Evolutionary conservation across 2,797 vertebrate species (phyloP).

Genomic region (Macrochelys suwanniensis): DNA sequence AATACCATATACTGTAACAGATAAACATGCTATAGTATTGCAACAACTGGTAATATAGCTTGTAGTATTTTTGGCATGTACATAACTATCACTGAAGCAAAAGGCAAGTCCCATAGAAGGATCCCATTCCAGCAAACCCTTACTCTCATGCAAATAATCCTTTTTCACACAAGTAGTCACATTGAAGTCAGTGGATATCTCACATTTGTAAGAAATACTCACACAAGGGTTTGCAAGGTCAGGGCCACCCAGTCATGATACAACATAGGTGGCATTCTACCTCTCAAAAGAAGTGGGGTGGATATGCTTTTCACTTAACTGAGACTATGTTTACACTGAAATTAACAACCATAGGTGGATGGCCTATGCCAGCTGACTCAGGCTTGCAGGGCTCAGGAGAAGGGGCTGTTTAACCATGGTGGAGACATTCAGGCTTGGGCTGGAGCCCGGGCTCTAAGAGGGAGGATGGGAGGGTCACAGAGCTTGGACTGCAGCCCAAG

Average conservation of each 20-base stretch:
- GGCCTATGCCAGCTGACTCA: neutral
- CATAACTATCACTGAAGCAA: neutral
- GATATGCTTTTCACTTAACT: neutral
- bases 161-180: neutral
- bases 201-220: neutral
- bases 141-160: neutral
- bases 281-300: neutral
- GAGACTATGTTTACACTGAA: neutral
- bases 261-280: neutral
- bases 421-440: neutral
- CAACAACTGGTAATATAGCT: neutral
- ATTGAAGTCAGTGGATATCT: neutral
- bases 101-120: neutral
- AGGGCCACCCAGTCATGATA: neutral
- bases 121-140: neutral
- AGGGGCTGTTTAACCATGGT: neutral
- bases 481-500: neutral
- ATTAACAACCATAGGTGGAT: neutral
- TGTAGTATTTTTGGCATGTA: neutral
- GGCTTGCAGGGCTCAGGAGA: neutral
- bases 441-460: neutral
- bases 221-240: neutral
- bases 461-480: neutral
- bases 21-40: fast-evolving
- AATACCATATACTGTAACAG: neutral